Evolutionary conservation across 2,888 invertebrate genomes (phyloP).

Genomic region (Caenorhabditis sp.): DNA sequence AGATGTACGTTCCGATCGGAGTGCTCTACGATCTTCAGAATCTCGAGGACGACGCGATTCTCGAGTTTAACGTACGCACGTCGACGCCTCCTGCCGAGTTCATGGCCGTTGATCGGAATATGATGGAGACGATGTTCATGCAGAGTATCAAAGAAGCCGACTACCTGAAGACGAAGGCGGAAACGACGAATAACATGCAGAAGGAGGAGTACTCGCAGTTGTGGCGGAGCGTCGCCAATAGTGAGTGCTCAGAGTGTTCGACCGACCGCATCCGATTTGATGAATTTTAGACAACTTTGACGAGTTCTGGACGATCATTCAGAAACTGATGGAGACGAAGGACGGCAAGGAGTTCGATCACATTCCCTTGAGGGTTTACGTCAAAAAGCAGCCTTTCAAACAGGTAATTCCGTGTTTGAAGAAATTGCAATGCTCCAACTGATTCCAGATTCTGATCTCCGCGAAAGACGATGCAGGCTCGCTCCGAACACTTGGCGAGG

Average conservation of each 20-base stretch:
- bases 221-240: slow-evolving; percentile 94
- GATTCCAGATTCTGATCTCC: slow-evolving; percentile 30
- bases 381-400: slow-evolving; percentile 57
- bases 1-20: slow-evolving; percentile 84
- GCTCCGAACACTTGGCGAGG: slow-evolving; percentile 27
- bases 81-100: slow-evolving; percentile 82
- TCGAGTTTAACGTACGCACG: slow-evolving; percentile 93
- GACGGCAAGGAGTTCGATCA: slow-evolving; percentile 88
- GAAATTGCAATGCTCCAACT: not conserved
- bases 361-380: slow-evolving; percentile 88
- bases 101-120: slow-evolving; percentile 84
- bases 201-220: slow-evolving; percentile 96
- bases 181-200: slow-evolving; percentile 80
- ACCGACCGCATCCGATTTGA: too few species aligned
- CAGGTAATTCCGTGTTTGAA: slow-evolving; percentile 47
- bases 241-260: slow-evolving; percentile 85
- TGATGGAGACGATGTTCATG: slow-evolving; percentile 93
- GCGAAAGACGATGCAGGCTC: slow-evolving; percentile 19
- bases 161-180: slow-evolving; percentile 93
- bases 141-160: slow-evolving; percentile 97
- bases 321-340: slow-evolving; percentile 90
- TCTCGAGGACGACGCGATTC: slow-evolving; percentile 82
- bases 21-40: slow-evolving; percentile 90
- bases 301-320: slow-evolving; percentile 98
- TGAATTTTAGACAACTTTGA: slow-evolving; percentile 91